Base-by-base conservation (phyloP, 2,888 invertebrate species). In the Nowickia ferox region DNA sequence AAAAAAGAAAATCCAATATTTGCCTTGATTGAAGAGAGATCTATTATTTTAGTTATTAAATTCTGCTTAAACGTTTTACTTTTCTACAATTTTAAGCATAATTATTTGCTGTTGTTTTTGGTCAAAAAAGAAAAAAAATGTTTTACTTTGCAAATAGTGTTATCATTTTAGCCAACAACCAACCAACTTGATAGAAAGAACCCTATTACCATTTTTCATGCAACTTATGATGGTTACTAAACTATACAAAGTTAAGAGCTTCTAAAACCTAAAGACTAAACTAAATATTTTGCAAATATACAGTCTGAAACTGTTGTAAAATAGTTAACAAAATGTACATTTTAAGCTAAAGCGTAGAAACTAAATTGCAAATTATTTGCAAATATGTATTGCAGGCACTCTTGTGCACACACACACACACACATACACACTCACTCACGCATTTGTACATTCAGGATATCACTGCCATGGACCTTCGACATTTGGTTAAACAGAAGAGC, bases 141-240 rank as follows among this genome's bases (percentile, higher is more conserved):
- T 9, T 46, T 17, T 69, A 55, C 68, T 75, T 46, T 59, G 44
- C 72, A 77, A 77, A 83, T 19, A 66, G 53, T 66, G 83, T 78
- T 83, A 78, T 83, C 83, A 72, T 78, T 72, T 83, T 42, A 75
- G 57, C 22, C 71, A 83, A 77, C 38, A 76, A 69, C 63, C 46
- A 69, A 69, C 55, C 61, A 82, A 74, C 48, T 61, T 13, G 46
- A 74, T 17, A 59, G 30, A 63, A 57, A 59, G 30, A 63, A 57
- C 2, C 71, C 55, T 44, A 55, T 79, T 79, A 71, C 55, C 71
- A 71, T 83, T 77, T 66, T 51, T 78, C 83, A 78, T 66, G 65
- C 66, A 83, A 83, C 44, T 83, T 78, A 83, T 77, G 77, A 83
- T 59, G 72, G 66, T 78, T 78, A 72, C 72, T 83, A 78, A 83